Percentiles rank a stretch among this genome's conserved stretches.
Evolutionary conservation across 2,797 vertebrate species (phyloP).

Genomic region (Gadopsis marmoratus): DNA sequence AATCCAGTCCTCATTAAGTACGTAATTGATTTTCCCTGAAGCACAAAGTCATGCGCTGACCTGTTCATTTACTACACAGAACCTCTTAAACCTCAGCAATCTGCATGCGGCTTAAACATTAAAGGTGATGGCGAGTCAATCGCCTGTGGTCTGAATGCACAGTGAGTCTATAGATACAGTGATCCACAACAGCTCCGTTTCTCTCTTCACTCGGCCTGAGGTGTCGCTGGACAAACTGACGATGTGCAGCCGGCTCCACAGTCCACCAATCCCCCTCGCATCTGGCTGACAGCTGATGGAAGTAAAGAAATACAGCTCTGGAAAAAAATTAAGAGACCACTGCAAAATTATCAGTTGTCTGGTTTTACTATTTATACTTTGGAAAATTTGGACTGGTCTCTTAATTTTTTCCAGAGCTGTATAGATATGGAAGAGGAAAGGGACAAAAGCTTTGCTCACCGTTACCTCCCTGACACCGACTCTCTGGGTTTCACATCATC

Average conservation of each 20-base stretch:
- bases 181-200: not conserved
- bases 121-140: constrained; percentile 27
- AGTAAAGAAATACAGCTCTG: constrained; percentile 10
- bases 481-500: not conserved
- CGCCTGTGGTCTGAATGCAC: constrained; percentile 8
- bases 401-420: too few relatives aligned
- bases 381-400: too few relatives aligned
- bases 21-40: constrained; percentile 60
- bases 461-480: constrained; percentile 10
- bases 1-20: constrained; percentile 43
- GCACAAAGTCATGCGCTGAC: constrained; percentile 49
- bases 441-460: not conserved
- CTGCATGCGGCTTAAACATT: constrained; percentile 25
- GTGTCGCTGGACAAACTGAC: not conserved
- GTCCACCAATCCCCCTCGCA: not conserved
- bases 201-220: not conserved
- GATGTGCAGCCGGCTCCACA: not conserved
- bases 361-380: too few relatives aligned
- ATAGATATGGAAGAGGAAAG: not conserved
- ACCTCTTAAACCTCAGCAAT: constrained; percentile 36
- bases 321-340: too few relatives aligned
- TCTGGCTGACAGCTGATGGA: constrained; percentile 25
- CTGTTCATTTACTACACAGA: constrained; percentile 49
- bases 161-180: not conserved
- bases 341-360: too few relatives aligned